Evolutionary conservation across 1,140 invertebrate genomes (phyloP).

Genomic region (Caerostris darwini): DNA sequence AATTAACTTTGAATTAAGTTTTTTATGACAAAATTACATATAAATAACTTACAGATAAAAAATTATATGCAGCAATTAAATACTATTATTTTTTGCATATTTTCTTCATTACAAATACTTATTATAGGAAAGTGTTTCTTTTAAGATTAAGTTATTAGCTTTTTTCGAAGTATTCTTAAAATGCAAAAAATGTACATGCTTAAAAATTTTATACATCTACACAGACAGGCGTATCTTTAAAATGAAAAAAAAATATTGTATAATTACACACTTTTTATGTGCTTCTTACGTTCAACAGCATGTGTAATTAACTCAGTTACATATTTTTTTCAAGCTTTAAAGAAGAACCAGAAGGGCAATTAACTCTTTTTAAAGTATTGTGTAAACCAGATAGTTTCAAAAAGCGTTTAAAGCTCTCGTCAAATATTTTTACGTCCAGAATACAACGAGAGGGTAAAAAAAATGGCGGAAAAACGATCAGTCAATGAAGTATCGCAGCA

Average conservation of each 20-base stretch:
- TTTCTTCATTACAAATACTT: not conserved
- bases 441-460: not conserved
- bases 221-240: not conserved
- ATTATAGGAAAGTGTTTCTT: not conserved
- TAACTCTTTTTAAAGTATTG: slow-evolving; percentile 39
- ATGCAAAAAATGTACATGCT: not conserved
- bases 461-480: not conserved
- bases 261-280: slow-evolving; percentile 55
- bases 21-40: too few relatives aligned
- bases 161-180: not conserved
- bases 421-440: slow-evolving; percentile 37
- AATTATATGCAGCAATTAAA: not conserved
- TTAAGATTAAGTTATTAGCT: not conserved
- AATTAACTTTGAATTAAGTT: too few relatives aligned
- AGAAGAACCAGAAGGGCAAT: slow-evolving; percentile 38
- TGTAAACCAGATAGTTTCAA: slow-evolving; percentile 43
- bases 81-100: not conserved
- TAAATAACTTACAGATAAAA: too few relatives aligned
- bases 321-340: slow-evolving; percentile 21
- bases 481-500: slow-evolving; percentile 22
- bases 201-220: not conserved
- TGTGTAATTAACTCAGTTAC: slow-evolving; percentile 47
- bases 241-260: not conserved
- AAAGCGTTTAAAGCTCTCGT: slow-evolving; percentile 2
- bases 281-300: not conserved